Conservation (phyloP, 1,140 invertebrate genomes). For the Camponotus pennsylvanicus region DNA sequence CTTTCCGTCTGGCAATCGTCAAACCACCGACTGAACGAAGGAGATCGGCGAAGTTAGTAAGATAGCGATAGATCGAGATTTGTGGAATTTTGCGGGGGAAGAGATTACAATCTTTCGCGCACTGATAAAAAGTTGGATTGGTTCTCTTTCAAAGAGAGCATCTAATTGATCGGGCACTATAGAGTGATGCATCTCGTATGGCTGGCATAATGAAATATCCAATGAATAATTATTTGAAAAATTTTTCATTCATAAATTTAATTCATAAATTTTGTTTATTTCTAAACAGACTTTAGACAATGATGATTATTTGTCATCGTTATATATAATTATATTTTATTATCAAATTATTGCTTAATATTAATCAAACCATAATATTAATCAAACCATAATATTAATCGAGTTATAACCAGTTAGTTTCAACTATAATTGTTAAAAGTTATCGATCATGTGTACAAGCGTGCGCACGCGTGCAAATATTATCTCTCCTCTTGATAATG, state of each 20-base stretch:
- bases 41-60: background rate
- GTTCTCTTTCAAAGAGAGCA: conserved; percentile 13
- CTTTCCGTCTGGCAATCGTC: conserved; percentile 9
- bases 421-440: background rate
- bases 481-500: background rate
- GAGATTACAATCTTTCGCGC: conserved; percentile 10
- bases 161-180: background rate
- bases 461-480: background rate
- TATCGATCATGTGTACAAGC: background rate
- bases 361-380: background rate
- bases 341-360: background rate
- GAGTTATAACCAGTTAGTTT: background rate
- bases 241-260: background rate
- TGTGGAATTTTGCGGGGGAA: conserved; percentile 11
- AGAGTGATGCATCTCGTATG: background rate
- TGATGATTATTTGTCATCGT: background rate
- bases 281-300: background rate
- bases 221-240: background rate
- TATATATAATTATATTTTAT: background rate
- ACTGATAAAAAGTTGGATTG: conserved; percentile 21
- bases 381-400: background rate
- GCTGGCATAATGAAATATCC: background rate
- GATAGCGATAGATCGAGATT: background rate
- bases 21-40: background rate
- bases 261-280: background rate